These are phyloP conservation scores for Colius striatus DNA, from an alignment of 2,113 vertebrate species.

Conservation along the genomic window DNA sequence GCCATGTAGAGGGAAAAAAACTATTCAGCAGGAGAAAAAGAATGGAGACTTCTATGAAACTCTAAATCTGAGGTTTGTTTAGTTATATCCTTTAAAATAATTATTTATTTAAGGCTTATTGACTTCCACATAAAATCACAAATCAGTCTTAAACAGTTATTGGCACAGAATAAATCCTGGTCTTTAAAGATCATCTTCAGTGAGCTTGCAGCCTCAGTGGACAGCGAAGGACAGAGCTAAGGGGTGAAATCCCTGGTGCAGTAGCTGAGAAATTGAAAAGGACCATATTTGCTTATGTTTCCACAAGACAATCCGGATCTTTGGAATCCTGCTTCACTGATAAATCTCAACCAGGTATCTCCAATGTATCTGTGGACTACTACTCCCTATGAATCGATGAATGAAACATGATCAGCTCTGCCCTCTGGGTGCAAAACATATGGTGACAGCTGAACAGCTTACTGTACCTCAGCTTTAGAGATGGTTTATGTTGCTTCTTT, in stretches of 20 bases:
- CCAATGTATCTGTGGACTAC: background rate
- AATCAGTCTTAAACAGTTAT: background rate
- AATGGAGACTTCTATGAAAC: background rate
- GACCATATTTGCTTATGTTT: background rate
- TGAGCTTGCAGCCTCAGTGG: background rate
- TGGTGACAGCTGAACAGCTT: background rate
- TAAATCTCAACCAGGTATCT: background rate
- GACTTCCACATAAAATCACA: background rate
- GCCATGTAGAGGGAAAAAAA: background rate
- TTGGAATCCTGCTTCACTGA: background rate
- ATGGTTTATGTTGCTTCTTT: background rate
- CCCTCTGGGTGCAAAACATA: background rate
- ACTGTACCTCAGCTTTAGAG: background rate
- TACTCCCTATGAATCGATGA: background rate
- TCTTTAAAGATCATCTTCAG: background rate
- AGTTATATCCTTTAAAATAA: background rate
- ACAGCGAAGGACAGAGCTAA: background rate
- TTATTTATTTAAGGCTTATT: background rate
- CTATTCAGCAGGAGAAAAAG: background rate
- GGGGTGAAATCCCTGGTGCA: background rate
- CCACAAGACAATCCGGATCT: background rate
- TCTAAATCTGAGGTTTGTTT: background rate
- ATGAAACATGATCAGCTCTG: background rate
- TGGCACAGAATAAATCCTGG: background rate
- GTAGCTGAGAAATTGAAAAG: background rate